phyloP scores from a whole-genome alignment of 2,888 invertebrate species.

The Drosophila yooni region DNA sequence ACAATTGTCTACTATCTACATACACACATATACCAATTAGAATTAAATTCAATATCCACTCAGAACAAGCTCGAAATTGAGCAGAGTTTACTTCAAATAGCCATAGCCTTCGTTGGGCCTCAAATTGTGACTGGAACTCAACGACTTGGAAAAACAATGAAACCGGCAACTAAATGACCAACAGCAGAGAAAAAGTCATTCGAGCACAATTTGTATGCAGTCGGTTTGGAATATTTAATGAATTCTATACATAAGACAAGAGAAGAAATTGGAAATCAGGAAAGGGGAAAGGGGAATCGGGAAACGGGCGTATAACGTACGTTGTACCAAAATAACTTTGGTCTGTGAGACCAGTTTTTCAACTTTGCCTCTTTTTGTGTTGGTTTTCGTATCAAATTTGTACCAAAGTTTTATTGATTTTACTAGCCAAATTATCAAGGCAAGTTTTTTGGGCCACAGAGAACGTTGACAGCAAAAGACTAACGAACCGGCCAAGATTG shows the following conservation, averaged over 20 bases:
- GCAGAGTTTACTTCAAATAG: conserved; percentile 3
- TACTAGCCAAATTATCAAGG: conserved; percentile 37
- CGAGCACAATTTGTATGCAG: conserved; percentile 60
- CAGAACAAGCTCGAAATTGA: conserved; percentile 14
- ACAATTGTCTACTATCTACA: background rate
- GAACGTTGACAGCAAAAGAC: background rate
- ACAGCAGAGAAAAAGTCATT: conserved; percentile 46
- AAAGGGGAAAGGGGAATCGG: conserved; percentile 3
- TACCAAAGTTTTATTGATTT: conserved; percentile 39
- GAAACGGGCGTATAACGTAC: conserved; percentile 2
- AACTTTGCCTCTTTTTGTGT: conserved; percentile 1
- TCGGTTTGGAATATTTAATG: conserved; percentile 71
- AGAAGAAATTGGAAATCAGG: background rate
- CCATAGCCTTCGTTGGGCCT: background rate
- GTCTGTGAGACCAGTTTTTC: conserved; percentile 30
- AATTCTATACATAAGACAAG: conserved; percentile 40
- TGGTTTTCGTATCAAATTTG: conserved; percentile 16
- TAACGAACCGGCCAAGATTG: background rate
- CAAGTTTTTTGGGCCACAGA: conserved; percentile 6
- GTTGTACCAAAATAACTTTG: conserved; percentile 1
- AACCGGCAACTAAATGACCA: conserved; percentile 66
- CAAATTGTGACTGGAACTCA: conserved; percentile 32
- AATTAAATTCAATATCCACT: conserved; percentile 69
- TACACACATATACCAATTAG: conserved; percentile 34
- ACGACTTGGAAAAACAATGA: conserved; percentile 63